These are phyloP conservation scores for Ditylenchus weischeri DNA, from an alignment of 2,888 invertebrate genomes.

Conservation along the genomic window DNA sequence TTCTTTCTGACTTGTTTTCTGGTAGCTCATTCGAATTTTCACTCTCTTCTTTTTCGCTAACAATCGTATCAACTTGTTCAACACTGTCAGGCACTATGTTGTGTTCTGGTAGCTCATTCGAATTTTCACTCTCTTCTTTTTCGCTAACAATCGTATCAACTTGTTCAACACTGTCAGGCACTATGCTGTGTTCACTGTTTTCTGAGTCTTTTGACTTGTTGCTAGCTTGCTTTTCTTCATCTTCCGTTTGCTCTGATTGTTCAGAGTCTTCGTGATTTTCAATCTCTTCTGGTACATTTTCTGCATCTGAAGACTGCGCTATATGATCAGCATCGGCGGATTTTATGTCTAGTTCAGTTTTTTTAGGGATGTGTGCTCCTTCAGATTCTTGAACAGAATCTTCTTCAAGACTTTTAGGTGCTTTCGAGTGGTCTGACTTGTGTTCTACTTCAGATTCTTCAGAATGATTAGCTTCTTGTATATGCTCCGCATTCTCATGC, in stretches of 20 bases:
- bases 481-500: too few species aligned
- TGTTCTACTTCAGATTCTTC: neutral
- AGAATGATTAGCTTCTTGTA: too few species aligned
- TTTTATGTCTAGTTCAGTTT: too few species aligned
- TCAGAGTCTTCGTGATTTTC: neutral
- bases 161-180: neutral
- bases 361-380: too few species aligned
- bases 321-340: neutral
- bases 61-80: neutral
- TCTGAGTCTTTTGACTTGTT: neutral
- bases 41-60: too few species aligned
- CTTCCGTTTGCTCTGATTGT: neutral
- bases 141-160: neutral
- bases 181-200: neutral
- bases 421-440: neutral
- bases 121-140: neutral
- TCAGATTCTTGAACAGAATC: neutral
- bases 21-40: neutral
- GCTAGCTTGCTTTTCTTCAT: neutral
- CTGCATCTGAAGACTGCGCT: neutral
- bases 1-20: neutral
- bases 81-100: neutral
- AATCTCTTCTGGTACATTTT: neutral
- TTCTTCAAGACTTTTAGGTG: neutral
- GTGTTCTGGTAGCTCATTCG: neutral